Evolutionary conservation across 1,140 invertebrate species (phyloP), one percentile per base, ranked within the genome.

Genomic region (Scaptomyza pallida): DNA sequence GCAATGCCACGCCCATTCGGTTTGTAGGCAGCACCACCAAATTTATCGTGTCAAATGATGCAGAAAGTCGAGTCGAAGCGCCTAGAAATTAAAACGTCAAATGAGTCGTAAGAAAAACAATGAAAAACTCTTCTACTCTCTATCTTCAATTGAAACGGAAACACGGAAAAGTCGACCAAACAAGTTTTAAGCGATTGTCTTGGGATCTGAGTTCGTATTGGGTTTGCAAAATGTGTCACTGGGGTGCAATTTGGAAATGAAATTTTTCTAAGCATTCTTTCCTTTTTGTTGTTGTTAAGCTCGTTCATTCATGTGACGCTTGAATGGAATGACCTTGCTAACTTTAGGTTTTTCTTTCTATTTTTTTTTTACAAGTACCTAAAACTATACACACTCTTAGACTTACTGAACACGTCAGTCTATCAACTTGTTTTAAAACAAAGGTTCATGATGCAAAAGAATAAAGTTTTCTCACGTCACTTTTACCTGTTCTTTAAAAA

Each of bases 51-150:
- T 70, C 79, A 89, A 88, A 88, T 88, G 82, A 89, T 76, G 83
- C 82, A 72, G 83, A 89, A 88, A 89, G 77, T 78, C 82, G 67
- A n/a, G n/a, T 51, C 78, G 60, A 69, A 62, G 60, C 75, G 71
- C 68, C 62, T 72, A 88, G 78, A 77, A 88, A 88, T 88, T 88
- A 88, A 88, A 88, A 88, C 83, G 82, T 89, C 78, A 88, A 88
- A 88, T 88, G 82, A 88, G 75, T 89, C 82, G 82, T 86, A 86
- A 86, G 81, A 86, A 86, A 86, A 86, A 86, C 82, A 86, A 86
- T 86, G 82, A 86, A 86, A 86, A 86, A 88, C 35, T 56, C 12
- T 60, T 37, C 47, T 21, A 56, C n/a, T n/a, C n/a, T n/a, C n/a
- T n/a, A n/a, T n/a, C n/a, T n/a, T n/a, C 64, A 79, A 52, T 59